Evolutionary conservation across 2,113 vertebrate species (phyloP).

Genomic region (Microtus oregoni): DNA sequence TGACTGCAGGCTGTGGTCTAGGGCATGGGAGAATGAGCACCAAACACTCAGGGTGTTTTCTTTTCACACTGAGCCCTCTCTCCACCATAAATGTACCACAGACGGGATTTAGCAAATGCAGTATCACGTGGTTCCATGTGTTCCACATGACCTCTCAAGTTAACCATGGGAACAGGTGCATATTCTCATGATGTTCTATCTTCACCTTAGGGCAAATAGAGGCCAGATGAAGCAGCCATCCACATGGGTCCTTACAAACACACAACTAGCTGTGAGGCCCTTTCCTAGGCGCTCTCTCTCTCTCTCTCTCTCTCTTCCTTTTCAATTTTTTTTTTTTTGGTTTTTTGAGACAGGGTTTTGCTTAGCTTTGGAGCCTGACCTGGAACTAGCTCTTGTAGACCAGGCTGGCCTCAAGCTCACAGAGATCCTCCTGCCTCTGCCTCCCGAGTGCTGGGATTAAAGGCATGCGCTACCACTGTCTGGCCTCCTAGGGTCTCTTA

Average conservation of each 20-base stretch:
- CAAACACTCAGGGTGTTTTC: neutral
- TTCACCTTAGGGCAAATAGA: neutral
- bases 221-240: slow-evolving; percentile 34
- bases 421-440: too few relatives aligned
- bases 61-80: neutral
- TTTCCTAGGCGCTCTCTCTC: neutral
- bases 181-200: neutral
- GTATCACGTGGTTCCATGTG: neutral
- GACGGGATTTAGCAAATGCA: slow-evolving; percentile 32
- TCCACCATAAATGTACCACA: neutral
- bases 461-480: too few relatives aligned
- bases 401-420: too few relatives aligned
- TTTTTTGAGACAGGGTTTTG: too few relatives aligned
- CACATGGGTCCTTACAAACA: neutral
- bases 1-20: neutral
- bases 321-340: too few relatives aligned
- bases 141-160: too few relatives aligned
- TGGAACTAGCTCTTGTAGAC: too few relatives aligned
- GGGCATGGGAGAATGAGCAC: neutral
- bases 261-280: rapidly evolving
- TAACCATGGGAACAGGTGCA: neutral
- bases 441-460: too few relatives aligned
- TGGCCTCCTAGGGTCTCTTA: neutral
- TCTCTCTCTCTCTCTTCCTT: too few relatives aligned
- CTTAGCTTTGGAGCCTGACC: too few relatives aligned